A percentile compares a stretch with the other conserved stretches of the same genome.
phyloP scores from a whole-genome alignment of 30 jellyfish, hydroid and myxozoan species.

The Aurelia aurita region DNA sequence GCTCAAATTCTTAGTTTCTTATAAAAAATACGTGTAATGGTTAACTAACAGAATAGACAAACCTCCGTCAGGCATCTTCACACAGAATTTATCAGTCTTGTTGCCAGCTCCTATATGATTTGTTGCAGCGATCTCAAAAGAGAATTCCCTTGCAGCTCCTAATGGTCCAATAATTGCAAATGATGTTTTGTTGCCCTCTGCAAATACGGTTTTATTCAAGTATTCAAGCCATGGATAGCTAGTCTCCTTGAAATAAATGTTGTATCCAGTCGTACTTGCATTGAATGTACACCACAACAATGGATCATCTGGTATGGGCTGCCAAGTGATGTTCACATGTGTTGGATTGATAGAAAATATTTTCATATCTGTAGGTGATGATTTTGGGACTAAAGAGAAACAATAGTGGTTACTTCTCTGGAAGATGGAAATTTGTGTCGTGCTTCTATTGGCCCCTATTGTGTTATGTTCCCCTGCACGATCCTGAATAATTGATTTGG shows the following conservation, averaged over 20 bases:
- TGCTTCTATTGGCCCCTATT: too few relatives aligned
- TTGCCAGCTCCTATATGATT: slow-evolving; percentile 6
- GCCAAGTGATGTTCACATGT: slow-evolving; percentile 2
- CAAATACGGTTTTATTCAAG: too few relatives aligned
- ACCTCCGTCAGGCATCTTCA: slow-evolving; percentile 43
- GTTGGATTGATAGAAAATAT: background rate
- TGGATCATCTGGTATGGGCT: background rate
- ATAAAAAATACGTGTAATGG: too few relatives aligned
- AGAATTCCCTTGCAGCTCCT: background rate
- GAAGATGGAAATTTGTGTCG: too few relatives aligned
- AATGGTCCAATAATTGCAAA: slow-evolving; percentile 15
- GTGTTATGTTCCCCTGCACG: too few relatives aligned
- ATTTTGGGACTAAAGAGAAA: slow-evolving; percentile 28
- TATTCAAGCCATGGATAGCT: slow-evolving; percentile 8
- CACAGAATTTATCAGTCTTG: background rate
- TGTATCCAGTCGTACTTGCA: slow-evolving; percentile 15
- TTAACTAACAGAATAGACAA: background rate
- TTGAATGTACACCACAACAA: slow-evolving; percentile 4
- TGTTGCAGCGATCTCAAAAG: slow-evolving; percentile 11
- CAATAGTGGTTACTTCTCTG: too few relatives aligned
- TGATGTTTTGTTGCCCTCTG: background rate
- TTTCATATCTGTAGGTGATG: background rate
- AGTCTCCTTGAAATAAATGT: background rate
- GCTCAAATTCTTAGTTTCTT: too few relatives aligned
- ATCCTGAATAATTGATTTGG: too few relatives aligned